Conservation (phyloP, 2,797 vertebrate species). For the Cyclopterus lumpus region DNA sequence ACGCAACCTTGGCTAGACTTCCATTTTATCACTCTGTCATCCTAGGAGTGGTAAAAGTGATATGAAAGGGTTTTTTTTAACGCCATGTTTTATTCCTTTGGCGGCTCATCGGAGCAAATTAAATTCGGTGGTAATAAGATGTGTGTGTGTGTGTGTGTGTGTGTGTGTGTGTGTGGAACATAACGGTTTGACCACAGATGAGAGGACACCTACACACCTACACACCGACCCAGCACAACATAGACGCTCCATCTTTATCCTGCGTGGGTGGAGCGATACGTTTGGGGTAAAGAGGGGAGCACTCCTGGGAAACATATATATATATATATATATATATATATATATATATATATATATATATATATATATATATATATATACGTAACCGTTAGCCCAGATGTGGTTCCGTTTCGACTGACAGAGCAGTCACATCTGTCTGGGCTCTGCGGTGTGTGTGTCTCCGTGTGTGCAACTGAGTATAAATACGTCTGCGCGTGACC, state of each 20-base stretch:
- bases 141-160: constrained; percentile 22
- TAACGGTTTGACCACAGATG: constrained; percentile 30
- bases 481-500: constrained; percentile 46
- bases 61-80: constrained; percentile 42
- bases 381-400: constrained; percentile 77
- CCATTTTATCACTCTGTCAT: constrained; percentile 55
- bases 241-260: constrained; percentile 14
- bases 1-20: constrained; percentile 51
- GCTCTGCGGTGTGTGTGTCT: constrained; percentile 46
- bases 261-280: constrained; percentile 30
- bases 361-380: constrained; percentile 35
- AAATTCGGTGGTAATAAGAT: too few species aligned
- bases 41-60: constrained; percentile 40
- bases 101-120: constrained; percentile 54
- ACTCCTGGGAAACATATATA: constrained; percentile 53
- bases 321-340: constrained; percentile 50
- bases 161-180: constrained; percentile 37
- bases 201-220: constrained; percentile 4
- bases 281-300: constrained; percentile 44
- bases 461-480: constrained; percentile 33
- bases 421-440: constrained; percentile 69
- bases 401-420: constrained; percentile 60
- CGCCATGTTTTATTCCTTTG: constrained; percentile 54
- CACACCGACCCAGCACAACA: not conserved
- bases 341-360: constrained; percentile 53